phyloP scores from a whole-genome alignment of 2,113 vertebrate genomes.

The Notechis scutatus region DNA sequence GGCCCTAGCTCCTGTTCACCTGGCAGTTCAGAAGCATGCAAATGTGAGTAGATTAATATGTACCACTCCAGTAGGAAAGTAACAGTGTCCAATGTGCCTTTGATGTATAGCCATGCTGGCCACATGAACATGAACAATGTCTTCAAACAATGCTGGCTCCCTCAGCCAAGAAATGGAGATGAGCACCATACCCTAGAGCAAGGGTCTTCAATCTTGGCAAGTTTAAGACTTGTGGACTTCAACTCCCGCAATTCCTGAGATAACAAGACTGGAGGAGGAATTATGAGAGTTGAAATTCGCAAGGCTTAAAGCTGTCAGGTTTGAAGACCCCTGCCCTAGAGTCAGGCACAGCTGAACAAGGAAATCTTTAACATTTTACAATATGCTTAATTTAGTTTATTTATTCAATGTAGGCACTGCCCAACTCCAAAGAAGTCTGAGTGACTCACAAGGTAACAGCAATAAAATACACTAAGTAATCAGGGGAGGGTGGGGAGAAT shows the following conservation, averaged over 20 bases:
- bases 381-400: background rate
- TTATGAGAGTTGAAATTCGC: no score
- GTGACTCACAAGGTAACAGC: background rate
- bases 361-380: background rate
- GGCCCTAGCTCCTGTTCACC: background rate
- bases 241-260: no score
- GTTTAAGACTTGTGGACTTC: no score
- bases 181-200: background rate
- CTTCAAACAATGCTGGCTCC: background rate
- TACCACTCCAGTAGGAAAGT: background rate
- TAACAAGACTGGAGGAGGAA: no score
- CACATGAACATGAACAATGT: background rate
- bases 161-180: background rate
- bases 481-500: accelerated
- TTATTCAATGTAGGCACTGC: background rate
- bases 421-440: background rate
- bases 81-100: background rate
- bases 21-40: background rate
- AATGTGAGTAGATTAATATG: no score
- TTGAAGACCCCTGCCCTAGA: no score
- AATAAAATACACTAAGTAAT: background rate
- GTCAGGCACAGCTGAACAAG: background rate
- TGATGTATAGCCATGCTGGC: background rate
- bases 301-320: no score
- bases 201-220: no score